These are phyloP conservation scores for Astyanax mexicanus DNA, from an alignment of 2,797 vertebrate species.

Conservation along the genomic window DNA sequence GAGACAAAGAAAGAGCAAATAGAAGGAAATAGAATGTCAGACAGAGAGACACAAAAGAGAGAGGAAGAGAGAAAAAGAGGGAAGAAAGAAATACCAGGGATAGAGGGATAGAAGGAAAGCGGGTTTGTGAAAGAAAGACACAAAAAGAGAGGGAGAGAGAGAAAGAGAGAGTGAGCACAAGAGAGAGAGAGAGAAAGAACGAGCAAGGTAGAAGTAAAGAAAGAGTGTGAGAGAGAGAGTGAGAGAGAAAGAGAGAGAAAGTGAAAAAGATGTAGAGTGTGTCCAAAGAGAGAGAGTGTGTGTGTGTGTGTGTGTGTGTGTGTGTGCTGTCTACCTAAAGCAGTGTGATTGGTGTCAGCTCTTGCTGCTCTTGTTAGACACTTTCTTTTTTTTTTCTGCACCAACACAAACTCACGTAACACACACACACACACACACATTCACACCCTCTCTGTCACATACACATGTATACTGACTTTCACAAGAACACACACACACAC, in stretches of 20 bases:
- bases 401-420: constrained; percentile 42
- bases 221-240: constrained; percentile 41
- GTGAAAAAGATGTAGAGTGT: constrained; percentile 44
- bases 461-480: constrained; percentile 1
- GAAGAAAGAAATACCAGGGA: constrained; percentile 4
- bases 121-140: too few relatives aligned
- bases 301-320: constrained; percentile 1
- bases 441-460: constrained; percentile 31
- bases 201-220: constrained; percentile 33
- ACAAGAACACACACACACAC: constrained; percentile 13
- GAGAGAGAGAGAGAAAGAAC: constrained; percentile 16
- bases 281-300: constrained; percentile 44
- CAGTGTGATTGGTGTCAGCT: constrained; percentile 78
- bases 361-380: constrained; percentile 71
- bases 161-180: too few relatives aligned
- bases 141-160: constrained; percentile 43
- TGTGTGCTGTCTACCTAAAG: constrained; percentile 54
- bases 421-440: constrained; percentile 49
- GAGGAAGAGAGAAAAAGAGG: constrained; percentile 34
- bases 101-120: constrained; percentile 42
- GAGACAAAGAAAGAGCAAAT: constrained; percentile 15
- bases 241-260: constrained; percentile 22
- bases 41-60: too few relatives aligned
- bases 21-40: too few relatives aligned
- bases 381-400: constrained; percentile 46